These are phyloP conservation scores for Riptortus pedestris DNA, from an alignment of 1,140 invertebrate genomes.

Conservation along the genomic window DNA sequence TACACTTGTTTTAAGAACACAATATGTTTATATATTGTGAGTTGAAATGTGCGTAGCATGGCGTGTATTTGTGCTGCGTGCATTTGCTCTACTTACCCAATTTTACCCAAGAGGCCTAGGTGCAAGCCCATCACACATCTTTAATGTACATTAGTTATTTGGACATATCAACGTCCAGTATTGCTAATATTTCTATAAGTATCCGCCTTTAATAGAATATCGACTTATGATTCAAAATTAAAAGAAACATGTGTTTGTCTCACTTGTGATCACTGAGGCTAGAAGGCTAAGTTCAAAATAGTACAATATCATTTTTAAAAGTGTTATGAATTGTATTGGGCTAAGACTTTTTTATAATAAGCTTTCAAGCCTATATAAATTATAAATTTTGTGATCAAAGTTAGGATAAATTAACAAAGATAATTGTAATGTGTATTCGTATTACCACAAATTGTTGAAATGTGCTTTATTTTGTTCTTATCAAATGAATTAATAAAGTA, in stretches of 20 bases:
- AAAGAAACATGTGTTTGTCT: not conserved
- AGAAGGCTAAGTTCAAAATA: conserved; percentile 8
- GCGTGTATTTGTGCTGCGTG: too few relatives aligned
- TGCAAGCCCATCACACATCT: not conserved
- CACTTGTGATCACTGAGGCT: not conserved
- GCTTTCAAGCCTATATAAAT: conserved; percentile 15
- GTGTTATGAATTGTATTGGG: conserved; percentile 22
- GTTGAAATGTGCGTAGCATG: too few relatives aligned
- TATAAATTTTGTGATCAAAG: conserved; percentile 26
- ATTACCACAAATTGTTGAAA: conserved; percentile 25
- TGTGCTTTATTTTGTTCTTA: conserved; percentile 24
- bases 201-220: conserved; percentile 7
- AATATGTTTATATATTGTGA: not conserved
- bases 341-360: conserved; percentile 21
- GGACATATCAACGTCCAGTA: conserved; percentile 7
- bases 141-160: conserved; percentile 5
- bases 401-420: conserved; percentile 13
- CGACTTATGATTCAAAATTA: conserved; percentile 6
- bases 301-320: conserved; percentile 16
- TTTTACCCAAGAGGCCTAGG: conserved; percentile 13
- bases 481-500: conserved; percentile 16
- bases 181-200: conserved; percentile 19
- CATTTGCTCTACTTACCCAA: too few relatives aligned
- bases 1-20: conserved; percentile 10
- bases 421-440: conserved; percentile 22